A percentile compares a stretch with the other conserved stretches of the same genome.
phyloP scores from a whole-genome alignment of 2,113 vertebrate genomes.

The Elgaria multicarinata region DNA sequence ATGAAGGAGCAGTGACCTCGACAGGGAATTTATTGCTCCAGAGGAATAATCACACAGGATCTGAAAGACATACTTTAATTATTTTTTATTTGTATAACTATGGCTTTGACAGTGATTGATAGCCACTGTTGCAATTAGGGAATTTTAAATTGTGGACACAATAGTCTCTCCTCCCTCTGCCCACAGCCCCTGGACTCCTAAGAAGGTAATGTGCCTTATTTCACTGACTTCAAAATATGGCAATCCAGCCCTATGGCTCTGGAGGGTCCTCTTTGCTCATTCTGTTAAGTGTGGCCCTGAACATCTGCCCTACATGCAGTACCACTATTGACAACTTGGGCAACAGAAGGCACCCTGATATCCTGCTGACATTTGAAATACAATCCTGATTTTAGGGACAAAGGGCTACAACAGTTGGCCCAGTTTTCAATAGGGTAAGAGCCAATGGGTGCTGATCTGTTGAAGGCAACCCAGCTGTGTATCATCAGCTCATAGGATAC shows the following conservation, averaged over 20 bases:
- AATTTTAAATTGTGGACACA: neutral
- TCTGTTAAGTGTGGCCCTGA: neutral
- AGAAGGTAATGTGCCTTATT: neutral
- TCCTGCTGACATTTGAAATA: neutral
- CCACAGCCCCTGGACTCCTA: no score
- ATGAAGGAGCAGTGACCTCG: neutral
- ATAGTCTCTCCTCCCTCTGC: neutral
- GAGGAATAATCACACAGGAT: neutral
- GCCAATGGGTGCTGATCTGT: neutral
- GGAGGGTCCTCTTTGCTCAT: neutral
- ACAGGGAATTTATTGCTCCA: neutral
- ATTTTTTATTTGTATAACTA: neutral
- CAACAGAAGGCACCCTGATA: neutral
- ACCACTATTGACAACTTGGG: neutral
- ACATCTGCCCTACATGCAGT: neutral
- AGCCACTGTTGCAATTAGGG: neutral
- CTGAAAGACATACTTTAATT: neutral
- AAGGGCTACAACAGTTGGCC: neutral
- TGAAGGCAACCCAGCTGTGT: neutral
- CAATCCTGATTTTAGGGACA: neutral
- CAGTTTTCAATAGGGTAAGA: neutral
- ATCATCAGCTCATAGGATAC: neutral
- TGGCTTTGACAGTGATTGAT: neutral
- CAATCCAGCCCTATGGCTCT: neutral
- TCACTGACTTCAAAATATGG: neutral